These are phyloP conservation scores for Tridacna gigas DNA, from an alignment of 2,888 invertebrate species.

Conservation along the genomic window DNA sequence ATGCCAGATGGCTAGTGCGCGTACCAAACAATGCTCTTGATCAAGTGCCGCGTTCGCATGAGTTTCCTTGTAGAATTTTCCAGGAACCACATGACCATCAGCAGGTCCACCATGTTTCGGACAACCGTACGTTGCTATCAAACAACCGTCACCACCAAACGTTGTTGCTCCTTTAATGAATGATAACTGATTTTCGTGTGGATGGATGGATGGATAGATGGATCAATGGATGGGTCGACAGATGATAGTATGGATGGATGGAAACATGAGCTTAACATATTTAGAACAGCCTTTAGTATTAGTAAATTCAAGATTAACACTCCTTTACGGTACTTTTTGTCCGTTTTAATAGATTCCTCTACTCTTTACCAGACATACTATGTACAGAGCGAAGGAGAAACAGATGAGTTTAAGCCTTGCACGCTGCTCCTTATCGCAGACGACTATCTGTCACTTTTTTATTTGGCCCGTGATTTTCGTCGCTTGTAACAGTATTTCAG, in stretches of 20 bases:
- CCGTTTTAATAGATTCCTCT: background rate
- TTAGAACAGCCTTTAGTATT: background rate
- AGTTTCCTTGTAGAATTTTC: constrained; percentile 58
- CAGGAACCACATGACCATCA: constrained; percentile 40
- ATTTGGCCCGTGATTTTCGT: no score
- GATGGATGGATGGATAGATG: no score
- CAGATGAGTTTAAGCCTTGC: no score
- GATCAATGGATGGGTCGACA: no score
- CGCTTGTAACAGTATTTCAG: no score
- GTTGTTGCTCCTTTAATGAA: constrained; percentile 66
- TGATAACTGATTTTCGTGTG: no score
- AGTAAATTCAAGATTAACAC: background rate
- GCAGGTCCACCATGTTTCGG: constrained; percentile 53
- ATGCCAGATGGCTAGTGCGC: constrained; percentile 61
- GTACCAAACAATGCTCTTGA: constrained; percentile 62
- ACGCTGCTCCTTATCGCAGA: no score
- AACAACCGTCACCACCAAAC: constrained; percentile 68
- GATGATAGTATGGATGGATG: no score
- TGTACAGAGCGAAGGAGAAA: no score
- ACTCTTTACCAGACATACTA: no score
- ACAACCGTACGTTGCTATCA: constrained; percentile 66
- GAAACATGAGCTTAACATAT: background rate
- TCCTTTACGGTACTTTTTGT: background rate
- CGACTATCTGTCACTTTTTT: no score
- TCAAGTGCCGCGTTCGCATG: constrained; percentile 45